Conservation (phyloP, 2,113 vertebrate species). For the Mixornis gularis region DNA sequence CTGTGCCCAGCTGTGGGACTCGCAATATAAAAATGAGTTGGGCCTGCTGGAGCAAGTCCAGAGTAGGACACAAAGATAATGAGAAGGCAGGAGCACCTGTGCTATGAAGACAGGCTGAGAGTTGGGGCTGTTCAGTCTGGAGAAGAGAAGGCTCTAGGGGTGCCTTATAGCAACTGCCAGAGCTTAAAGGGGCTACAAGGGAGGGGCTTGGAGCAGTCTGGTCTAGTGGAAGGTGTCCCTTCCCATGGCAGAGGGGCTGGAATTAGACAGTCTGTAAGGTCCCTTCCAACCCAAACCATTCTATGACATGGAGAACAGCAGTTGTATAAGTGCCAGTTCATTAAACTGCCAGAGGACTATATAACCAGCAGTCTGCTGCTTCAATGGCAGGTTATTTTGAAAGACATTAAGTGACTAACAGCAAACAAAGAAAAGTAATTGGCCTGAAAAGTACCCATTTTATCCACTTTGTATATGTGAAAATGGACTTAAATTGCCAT, state of each 20-base stretch:
- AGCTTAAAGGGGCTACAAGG: neutral
- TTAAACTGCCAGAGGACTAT: neutral
- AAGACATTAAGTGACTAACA: neutral
- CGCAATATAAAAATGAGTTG: neutral
- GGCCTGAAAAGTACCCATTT: neutral
- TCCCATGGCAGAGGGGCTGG: neutral
- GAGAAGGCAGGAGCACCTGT: neutral
- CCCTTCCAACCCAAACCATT: neutral
- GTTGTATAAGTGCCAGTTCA: neutral
- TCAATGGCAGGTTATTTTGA: neutral
- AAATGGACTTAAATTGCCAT: neutral
- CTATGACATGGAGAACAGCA: neutral
- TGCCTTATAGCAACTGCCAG: neutral
- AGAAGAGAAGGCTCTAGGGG: neutral
- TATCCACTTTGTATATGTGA: neutral
- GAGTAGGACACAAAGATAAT: neutral
- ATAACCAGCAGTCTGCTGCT: neutral
- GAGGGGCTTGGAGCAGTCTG: neutral
- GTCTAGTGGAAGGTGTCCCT: neutral
- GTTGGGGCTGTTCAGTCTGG: neutral
- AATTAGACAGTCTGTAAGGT: neutral
- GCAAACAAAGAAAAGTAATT: neutral
- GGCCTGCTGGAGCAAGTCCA: neutral
- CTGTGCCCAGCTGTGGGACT: neutral
- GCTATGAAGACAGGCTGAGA: neutral